Percentiles rank a stretch among this genome's conserved stretches.
Evolutionary conservation across 2,797 vertebrate species (phyloP).

Genomic region (Dipus sagitta): DNA sequence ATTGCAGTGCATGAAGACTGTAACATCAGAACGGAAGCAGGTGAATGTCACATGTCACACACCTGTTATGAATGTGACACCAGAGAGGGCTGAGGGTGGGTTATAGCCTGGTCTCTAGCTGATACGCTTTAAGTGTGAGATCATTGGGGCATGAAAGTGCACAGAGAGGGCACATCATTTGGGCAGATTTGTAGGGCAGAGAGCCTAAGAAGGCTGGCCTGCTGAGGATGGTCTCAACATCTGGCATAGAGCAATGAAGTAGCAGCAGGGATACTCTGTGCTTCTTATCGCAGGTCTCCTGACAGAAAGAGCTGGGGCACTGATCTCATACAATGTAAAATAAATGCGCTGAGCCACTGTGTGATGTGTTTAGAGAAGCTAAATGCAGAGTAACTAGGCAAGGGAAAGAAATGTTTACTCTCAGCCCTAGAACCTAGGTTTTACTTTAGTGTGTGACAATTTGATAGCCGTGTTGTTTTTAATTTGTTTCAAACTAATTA

Average conservation of each 20-base stretch:
- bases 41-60: not conserved
- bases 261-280: accelerated
- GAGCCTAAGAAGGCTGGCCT: not conserved
- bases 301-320: not conserved
- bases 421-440: not conserved
- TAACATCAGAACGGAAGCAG: not conserved
- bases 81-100: not conserved
- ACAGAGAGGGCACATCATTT: not conserved
- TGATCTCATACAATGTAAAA: not conserved
- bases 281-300: not conserved
- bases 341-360: accelerated
- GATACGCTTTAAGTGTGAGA: not conserved
- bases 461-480: not conserved
- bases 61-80: constrained; percentile 17
- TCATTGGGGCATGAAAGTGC: accelerated
- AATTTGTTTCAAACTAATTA: not conserved
- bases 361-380: not conserved
- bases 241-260: accelerated
- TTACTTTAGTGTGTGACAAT: not conserved
- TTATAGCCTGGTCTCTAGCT: accelerated
- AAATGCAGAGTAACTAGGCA: accelerated
- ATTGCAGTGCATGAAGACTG: accelerated
- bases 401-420: not conserved
- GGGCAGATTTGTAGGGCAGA: not conserved
- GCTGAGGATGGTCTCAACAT: accelerated